Percentiles rank a stretch among this genome's conserved stretches.
Conservation (phyloP, 2,113 vertebrate species). For the Macaca mulatta region DNA sequence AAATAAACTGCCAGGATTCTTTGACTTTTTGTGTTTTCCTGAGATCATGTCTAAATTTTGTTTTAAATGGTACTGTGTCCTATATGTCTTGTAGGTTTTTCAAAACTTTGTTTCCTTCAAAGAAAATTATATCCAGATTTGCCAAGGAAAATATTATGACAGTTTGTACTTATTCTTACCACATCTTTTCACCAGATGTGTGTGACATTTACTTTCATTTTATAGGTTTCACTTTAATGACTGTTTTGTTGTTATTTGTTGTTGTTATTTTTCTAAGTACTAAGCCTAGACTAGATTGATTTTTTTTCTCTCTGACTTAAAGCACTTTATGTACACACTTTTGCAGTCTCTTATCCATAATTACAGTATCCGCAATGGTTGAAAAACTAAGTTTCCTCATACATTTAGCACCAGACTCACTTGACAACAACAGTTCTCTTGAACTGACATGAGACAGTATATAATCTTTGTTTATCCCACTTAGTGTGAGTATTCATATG, state of each 20-base stretch:
- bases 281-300: background rate
- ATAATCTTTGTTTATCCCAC: background rate
- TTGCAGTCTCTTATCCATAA: background rate
- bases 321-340: background rate
- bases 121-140: slow-evolving; percentile 18
- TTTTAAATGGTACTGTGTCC: background rate
- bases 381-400: background rate
- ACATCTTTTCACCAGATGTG: slow-evolving; percentile 35
- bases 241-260: background rate
- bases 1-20: background rate
- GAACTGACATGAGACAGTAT: background rate
- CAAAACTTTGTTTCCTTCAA: slow-evolving; percentile 10
- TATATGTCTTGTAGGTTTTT: slow-evolving; percentile 23
- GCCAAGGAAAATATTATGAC: background rate
- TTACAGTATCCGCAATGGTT: background rate
- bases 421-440: background rate
- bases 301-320: background rate
- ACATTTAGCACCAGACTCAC: background rate
- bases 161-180: background rate
- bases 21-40: slow-evolving; percentile 7
- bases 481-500: background rate
- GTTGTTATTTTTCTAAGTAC: background rate
- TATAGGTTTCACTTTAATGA: background rate
- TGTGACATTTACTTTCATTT: slow-evolving; percentile 26
- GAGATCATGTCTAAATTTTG: slow-evolving; percentile 7